These are phyloP conservation scores for Triplophysa rosa DNA, from an alignment of 2,113 vertebrate genomes.

Conservation along the genomic window DNA sequence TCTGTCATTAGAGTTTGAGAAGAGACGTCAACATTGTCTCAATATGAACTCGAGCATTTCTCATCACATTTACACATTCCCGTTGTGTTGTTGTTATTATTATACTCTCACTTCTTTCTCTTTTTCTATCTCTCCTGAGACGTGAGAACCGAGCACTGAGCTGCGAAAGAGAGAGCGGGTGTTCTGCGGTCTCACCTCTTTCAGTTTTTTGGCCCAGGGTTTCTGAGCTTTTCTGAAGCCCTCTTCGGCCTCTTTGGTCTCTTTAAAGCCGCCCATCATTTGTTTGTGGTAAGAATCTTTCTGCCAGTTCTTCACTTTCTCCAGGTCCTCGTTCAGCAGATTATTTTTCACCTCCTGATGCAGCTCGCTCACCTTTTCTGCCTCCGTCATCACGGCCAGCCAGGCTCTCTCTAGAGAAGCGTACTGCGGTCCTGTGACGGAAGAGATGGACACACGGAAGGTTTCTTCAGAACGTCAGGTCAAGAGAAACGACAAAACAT, in stretches of 20 bases:
- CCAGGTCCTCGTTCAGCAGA: constrained; percentile 87
- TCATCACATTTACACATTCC: too few relatives aligned
- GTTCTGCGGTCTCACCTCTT: constrained; percentile 80
- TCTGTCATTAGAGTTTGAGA: too few relatives aligned
- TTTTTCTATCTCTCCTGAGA: too few relatives aligned
- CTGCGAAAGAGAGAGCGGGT: too few relatives aligned
- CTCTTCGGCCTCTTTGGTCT: constrained; percentile 94
- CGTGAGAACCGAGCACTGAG: too few relatives aligned
- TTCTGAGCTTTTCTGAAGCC: constrained; percentile 97
- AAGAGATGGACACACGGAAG: too few relatives aligned
- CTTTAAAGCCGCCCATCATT: constrained; percentile 98
- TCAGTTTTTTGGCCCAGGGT: constrained; percentile 97
- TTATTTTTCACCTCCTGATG: constrained; percentile 91
- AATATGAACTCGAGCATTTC: too few relatives aligned
- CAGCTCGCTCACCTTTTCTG: constrained; percentile 92
- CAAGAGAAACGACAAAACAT: neutral
- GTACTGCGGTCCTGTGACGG: constrained; percentile 86
- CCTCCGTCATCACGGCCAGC: constrained; percentile 87
- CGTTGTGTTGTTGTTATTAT: too few relatives aligned
- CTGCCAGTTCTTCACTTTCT: constrained; percentile 99
- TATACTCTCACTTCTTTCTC: too few relatives aligned
- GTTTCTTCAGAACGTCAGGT: neutral
- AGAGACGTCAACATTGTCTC: too few relatives aligned
- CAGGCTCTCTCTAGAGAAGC: constrained; percentile 92
- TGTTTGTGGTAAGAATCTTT: constrained; percentile 97